Evolutionary conservation across 2,888 invertebrate species (phyloP).

Genomic region (Cancer borealis): DNA sequence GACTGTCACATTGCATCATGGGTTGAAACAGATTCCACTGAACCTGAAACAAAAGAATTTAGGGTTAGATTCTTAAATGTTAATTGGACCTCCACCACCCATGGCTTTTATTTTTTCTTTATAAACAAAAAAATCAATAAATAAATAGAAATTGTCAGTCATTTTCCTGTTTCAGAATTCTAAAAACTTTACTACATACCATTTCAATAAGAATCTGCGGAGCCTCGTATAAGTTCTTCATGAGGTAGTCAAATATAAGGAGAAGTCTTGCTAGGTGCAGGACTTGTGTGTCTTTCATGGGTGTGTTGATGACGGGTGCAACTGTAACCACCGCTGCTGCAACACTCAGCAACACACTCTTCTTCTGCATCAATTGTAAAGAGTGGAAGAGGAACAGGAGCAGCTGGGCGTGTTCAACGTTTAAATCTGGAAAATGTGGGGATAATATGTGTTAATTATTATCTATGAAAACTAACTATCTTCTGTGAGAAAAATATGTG

Average conservation of each 20-base stretch:
- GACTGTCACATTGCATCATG: conserved; percentile 69
- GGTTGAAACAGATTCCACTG: conserved; percentile 90
- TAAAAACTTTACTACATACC: conserved; percentile 81
- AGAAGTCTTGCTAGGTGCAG: conserved; percentile 91
- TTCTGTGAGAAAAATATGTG: no score
- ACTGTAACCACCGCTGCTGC: conserved; percentile 78
- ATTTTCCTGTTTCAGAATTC: neutral
- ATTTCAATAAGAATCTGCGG: conserved; percentile 92
- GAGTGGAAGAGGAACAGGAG: conserved; percentile 96
- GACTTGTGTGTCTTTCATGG: conserved; percentile 86
- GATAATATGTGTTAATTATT: neutral
- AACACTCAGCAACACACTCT: conserved; percentile 88
- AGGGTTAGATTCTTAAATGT: neutral
- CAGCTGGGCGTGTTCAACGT: conserved; percentile 96
- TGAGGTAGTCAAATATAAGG: conserved; percentile 94
- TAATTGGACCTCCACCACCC: neutral
- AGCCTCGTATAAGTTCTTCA: conserved; percentile 96
- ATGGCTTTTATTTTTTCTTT: neutral
- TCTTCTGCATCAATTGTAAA: conserved; percentile 96
- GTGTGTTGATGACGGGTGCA: conserved; percentile 84
- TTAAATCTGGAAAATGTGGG: conserved; percentile 85
- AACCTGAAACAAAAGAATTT: conserved; percentile 81
- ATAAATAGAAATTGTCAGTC: neutral
- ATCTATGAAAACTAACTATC: neutral
- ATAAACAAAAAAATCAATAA: neutral